Base-by-base conservation (phyloP, 53 echinoderm and acorn worm species). In the Apostichopus leukothele region DNA sequence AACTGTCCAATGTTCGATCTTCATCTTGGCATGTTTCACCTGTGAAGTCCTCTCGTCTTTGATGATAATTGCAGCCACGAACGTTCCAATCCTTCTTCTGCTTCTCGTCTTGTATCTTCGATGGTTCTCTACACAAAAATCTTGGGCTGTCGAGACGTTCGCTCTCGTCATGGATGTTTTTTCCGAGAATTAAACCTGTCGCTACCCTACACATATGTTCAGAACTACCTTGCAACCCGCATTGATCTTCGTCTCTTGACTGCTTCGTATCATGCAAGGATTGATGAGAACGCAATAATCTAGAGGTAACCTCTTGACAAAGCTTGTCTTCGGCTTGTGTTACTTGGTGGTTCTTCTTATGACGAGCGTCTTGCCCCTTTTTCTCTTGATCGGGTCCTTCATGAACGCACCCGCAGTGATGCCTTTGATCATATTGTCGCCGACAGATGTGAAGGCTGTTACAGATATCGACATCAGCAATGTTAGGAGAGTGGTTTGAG, bases 361-460 rank as follows among this genome's bases (percentile, higher is more conserved):
- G 7, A 13, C 4, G 10, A 16, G 5, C 71, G 6, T 71, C 71
- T 16, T 71, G 16, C 0, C 18, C 71, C 57, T 57, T 57, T 71
- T 59, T 11, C 3, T 23, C 27, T 11, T 85, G 26, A 19, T 39
- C 7, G 26, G 4, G 66, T 3, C 39, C 39, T 39, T 39, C 39
- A 3, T 39, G 0, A 0, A 39, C 39, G 18, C 85, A 67, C 10
- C 11, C 18, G 7, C 85, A 67, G 4, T 25, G 63, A 22, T 0
- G 8, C 11, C 25, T 6, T 23, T 67, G 67, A 50, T 67, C 27
- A 51, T 6, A 16, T 11, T 60, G 22, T 16, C 60, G 20, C 18
- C 81, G 23, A 85, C 85, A 85, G 4, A 10, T 67, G 67, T 85
- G 85, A 12, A 67, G 11, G 21, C 85, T 85, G 66, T 85, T 63